Evolutionary conservation across 2,888 invertebrate species (phyloP).

Genomic region (Philopedon plagiatum): DNA sequence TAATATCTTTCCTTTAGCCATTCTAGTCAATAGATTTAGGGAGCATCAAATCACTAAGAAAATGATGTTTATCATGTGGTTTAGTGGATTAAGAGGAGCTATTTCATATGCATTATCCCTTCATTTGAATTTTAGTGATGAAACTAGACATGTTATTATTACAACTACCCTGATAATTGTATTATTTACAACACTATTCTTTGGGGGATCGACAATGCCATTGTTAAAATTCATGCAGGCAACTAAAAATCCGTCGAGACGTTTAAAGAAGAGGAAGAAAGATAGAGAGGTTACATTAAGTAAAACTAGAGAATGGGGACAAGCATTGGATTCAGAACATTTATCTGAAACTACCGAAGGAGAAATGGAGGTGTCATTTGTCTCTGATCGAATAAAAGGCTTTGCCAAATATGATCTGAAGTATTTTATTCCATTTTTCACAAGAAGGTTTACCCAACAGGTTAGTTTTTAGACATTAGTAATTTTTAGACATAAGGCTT

Average conservation of each 20-base stretch:
- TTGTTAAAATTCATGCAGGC: conserved; percentile 92
- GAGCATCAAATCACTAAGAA: conserved; percentile 98
- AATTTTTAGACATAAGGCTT: background rate
- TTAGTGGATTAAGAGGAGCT: conserved; percentile 95
- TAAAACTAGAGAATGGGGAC: conserved; percentile 98
- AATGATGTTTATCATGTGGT: conserved; percentile 99
- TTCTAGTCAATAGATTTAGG: conserved; percentile 94
- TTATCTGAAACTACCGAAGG: conserved; percentile 94
- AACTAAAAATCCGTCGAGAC: conserved; percentile 71
- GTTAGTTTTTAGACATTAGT: conserved; percentile 71
- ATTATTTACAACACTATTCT: conserved; percentile 92
- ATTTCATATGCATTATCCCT: conserved; percentile 98
- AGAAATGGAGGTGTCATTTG: conserved; percentile 90
- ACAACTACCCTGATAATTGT: conserved; percentile 99
- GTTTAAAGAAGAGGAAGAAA: conserved; percentile 71
- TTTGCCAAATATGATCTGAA: conserved; percentile 94
- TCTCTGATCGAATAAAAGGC: conserved; percentile 85
- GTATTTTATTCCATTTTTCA: conserved; percentile 97
- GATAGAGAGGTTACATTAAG: conserved; percentile 92
- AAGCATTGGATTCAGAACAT: conserved; percentile 94
- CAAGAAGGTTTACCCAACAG: conserved; percentile 92
- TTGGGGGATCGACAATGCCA: conserved; percentile 99
- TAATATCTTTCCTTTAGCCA: conserved; percentile 96
- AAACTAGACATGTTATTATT: conserved; percentile 96
- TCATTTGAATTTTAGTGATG: conserved; percentile 94